phyloP scores from a whole-genome alignment of 2,113 vertebrate genomes.

The Micromys minutus region DNA sequence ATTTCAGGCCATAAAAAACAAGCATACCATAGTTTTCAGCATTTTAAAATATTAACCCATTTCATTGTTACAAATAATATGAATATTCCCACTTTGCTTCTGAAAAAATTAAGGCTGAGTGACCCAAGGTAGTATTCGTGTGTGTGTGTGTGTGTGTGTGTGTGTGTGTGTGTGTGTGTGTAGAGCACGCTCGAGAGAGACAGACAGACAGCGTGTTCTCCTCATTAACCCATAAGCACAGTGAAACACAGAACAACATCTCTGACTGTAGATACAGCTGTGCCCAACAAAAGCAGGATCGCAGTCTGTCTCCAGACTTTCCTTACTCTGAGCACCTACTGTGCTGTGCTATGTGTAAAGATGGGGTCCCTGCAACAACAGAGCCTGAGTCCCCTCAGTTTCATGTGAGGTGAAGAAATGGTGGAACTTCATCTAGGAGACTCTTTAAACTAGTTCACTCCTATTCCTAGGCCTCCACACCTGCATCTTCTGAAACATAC shows the following conservation, averaged over 20 bases:
- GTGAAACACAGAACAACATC: neutral
- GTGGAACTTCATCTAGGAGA: neutral
- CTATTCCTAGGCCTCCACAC: neutral
- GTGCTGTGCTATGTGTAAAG: neutral
- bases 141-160: too few species aligned
- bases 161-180: too few species aligned
- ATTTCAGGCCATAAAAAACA: constrained; percentile 7
- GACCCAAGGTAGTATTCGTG: neutral
- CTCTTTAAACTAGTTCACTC: neutral
- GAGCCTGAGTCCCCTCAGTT: neutral
- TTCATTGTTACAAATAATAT: neutral
- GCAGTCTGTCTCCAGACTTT: neutral
- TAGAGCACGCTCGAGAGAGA: too few species aligned
- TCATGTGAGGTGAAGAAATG: neutral
- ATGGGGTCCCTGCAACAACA: neutral
- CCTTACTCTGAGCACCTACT: neutral
- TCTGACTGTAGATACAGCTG: neutral
- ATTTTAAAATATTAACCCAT: neutral
- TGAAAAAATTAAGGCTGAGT: constrained; percentile 6
- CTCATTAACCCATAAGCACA: neutral
- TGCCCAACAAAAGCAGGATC: neutral
- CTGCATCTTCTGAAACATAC: neutral
- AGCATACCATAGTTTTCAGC: neutral
- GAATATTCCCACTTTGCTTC: neutral
- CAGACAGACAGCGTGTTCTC: too few species aligned